Evolutionary conservation across 2,113 vertebrate species (phyloP), one percentile per base, ranked within the genome.

Genomic region (Xenotilapia longispinis): DNA sequence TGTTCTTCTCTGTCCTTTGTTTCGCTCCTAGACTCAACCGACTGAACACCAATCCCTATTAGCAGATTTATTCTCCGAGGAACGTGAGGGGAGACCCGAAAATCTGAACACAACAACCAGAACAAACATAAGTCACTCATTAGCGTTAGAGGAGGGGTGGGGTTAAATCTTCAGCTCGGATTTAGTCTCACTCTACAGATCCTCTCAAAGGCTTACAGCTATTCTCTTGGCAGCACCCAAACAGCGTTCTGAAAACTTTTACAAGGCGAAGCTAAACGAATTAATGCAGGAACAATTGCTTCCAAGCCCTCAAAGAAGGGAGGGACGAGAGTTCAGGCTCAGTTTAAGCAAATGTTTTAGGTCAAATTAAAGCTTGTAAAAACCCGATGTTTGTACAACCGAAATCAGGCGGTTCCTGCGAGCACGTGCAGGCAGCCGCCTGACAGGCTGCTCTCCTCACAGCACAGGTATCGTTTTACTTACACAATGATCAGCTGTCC

Each of bases 111-210:
- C 90, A 95, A 94, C 81, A 93, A 58, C 54, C 73, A 75, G 58
- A 86, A 89, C 84, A 86, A 87, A 55, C 86, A 81, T 53, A 90
- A 93, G 84, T 93, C 90, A 91, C 88, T 95, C 88, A 86, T 94
- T 94, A 93, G 81, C 91, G 88, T 82, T 87, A 91, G 57, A 54
- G 85, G 73, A 87, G 90, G 84, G 92, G 86, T 45, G 78, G 86
- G 65, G 88, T 88, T 94, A 87, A 95, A 86, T 88, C 91, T 93
- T 81, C 75, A 57, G 87, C 70, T 51, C 21, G 93, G 94, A 81
- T 94, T 95, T 95, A 92, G 89, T 93, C 94, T 92, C 93, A 92
- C 90, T 93, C 88, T 19, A 75, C 89, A 87, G 89, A 94, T 91
- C 91, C 83, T 94, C 83, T 91, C 85, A 90, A 54, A 94, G 88